A percentile compares a stretch with the other conserved stretches of the same genome.
Conservation (phyloP, 2,113 vertebrate genomes). For the Tragulus kanchil region DNA sequence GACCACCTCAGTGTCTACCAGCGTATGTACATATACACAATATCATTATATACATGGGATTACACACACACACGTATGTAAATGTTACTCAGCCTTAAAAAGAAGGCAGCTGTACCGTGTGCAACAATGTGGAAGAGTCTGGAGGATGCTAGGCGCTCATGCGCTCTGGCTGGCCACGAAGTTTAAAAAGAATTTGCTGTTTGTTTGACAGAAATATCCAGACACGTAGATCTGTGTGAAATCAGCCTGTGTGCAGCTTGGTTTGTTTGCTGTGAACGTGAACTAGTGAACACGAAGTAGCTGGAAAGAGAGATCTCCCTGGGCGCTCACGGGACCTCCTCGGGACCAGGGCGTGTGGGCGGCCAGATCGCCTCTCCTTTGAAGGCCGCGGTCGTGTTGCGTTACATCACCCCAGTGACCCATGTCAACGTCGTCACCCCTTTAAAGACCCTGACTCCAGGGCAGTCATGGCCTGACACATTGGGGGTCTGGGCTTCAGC, state of each 20-base stretch:
- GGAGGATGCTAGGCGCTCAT: neutral
- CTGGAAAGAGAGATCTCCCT: constrained; percentile 24
- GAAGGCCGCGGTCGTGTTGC: neutral
- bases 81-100: neutral
- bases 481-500: neutral
- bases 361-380: neutral
- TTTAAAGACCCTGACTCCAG: neutral
- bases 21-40: neutral
- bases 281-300: constrained; percentile 86
- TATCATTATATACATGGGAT: neutral
- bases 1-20: neutral
- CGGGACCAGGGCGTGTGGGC: fast-evolving
- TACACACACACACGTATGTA: neutral
- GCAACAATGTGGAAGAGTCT: neutral
- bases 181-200: constrained; percentile 84
- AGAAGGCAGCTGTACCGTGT: neutral
- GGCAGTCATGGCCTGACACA: neutral
- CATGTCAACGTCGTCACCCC: neutral
- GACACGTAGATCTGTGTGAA: constrained; percentile 89
- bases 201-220: constrained; percentile 86
- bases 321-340: neutral
- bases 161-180: constrained; percentile 74
- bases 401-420: neutral
- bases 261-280: constrained; percentile 87
- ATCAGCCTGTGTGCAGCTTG: constrained; percentile 85